phyloP scores from a whole-genome alignment of 1,140 invertebrate genomes.

The Hormaphis cornu region DNA sequence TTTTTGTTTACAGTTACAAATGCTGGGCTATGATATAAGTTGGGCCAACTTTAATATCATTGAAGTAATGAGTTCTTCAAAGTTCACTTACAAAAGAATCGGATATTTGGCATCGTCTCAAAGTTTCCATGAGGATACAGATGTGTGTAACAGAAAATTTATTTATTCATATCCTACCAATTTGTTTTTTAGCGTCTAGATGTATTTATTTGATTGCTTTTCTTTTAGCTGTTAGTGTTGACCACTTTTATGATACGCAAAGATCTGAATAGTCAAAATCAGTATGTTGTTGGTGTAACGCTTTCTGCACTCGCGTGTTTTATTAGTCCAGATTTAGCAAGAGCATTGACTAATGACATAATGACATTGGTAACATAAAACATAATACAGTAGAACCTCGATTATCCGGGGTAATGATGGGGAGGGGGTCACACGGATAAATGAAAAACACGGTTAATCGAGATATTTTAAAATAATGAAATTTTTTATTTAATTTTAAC shows the following conservation, averaged over 20 bases:
- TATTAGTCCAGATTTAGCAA: slow-evolving; percentile 88
- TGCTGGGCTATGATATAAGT: slow-evolving; percentile 99
- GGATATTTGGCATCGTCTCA: slow-evolving; percentile 95
- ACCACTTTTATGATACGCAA: slow-evolving; percentile 99
- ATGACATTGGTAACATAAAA: slow-evolving; percentile 79
- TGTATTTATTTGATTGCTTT: not conserved
- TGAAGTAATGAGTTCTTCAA: slow-evolving; percentile 98
- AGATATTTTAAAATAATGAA: too few relatives aligned
- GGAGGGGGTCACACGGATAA: too few relatives aligned
- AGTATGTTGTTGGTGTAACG: slow-evolving; percentile 95
- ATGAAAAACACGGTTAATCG: too few relatives aligned
- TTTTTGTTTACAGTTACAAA: slow-evolving; percentile 82
- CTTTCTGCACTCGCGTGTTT: slow-evolving; percentile 94
- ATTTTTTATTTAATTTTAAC: too few relatives aligned
- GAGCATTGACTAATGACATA: slow-evolving; percentile 97
- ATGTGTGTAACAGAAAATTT: slow-evolving; percentile 49
- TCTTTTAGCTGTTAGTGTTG: slow-evolving; percentile 80
- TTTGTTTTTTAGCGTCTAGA: not conserved
- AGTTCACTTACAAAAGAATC: slow-evolving; percentile 96
- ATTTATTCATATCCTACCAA: slow-evolving; percentile 20
- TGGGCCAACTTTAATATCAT: slow-evolving; percentile 99
- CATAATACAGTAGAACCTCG: not conserved
- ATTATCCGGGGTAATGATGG: too few relatives aligned
- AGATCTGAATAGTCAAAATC: slow-evolving; percentile 95
- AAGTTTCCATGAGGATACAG: slow-evolving; percentile 95